phyloP scores from a whole-genome alignment of 2,797 vertebrate genomes.

The Urosaurus nigricauda region DNA sequence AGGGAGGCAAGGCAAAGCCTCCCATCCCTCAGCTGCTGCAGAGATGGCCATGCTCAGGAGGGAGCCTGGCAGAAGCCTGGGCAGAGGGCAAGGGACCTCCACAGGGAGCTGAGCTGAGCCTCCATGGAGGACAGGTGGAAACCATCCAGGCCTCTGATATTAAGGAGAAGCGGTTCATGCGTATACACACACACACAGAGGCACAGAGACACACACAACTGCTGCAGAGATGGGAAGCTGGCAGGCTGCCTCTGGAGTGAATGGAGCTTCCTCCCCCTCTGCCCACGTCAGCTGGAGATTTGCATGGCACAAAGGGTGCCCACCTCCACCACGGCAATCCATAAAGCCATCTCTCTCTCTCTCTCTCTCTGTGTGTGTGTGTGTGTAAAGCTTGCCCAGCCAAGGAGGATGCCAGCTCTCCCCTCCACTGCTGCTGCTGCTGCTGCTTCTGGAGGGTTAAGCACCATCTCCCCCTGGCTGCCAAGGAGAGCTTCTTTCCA shows the following conservation, averaged over 20 bases:
- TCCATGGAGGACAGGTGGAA: background rate
- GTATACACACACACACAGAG: too few relatives aligned
- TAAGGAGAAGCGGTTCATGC: background rate
- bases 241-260: background rate
- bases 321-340: background rate
- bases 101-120: background rate
- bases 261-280: background rate
- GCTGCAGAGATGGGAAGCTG: background rate
- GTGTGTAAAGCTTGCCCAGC: background rate
- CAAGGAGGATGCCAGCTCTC: too few relatives aligned
- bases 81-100: background rate
- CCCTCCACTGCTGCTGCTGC: background rate
- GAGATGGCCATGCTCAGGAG: background rate
- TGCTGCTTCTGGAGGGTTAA: slow-evolving; percentile 13
- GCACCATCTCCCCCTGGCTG: slow-evolving; percentile 22
- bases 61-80: background rate
- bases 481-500: slow-evolving; percentile 15
- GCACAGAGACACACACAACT: too few relatives aligned
- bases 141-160: background rate
- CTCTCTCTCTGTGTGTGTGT: background rate
- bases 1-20: background rate
- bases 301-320: slow-evolving; percentile 5
- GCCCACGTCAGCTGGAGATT: slow-evolving; percentile 16
- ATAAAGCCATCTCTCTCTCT: background rate
- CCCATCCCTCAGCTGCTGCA: too few relatives aligned